Percentiles rank a stretch among this genome's conserved stretches.
Evolutionary conservation across 2,888 invertebrate species (phyloP).

Genomic region (Capitulum mitella): DNA sequence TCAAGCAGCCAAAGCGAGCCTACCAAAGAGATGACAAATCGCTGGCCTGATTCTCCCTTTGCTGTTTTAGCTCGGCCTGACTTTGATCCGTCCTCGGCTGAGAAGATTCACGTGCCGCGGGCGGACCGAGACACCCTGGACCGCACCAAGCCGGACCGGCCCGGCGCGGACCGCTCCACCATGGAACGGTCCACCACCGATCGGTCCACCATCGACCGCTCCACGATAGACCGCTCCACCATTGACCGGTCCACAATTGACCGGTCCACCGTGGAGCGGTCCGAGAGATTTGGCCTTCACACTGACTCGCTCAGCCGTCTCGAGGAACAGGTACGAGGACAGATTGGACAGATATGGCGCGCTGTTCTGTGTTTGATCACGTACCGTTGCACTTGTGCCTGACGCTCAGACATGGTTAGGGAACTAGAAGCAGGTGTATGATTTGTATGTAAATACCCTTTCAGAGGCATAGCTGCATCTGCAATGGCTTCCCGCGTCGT

Average conservation of each 20-base stretch:
- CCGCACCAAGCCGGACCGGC: background rate
- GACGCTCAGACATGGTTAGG: too few relatives aligned
- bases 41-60: too few relatives aligned
- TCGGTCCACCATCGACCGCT: background rate
- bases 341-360: too few relatives aligned
- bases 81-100: background rate
- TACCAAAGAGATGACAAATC: too few relatives aligned
- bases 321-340: background rate
- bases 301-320: background rate
- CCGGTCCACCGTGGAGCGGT: background rate
- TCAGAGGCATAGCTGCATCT: too few relatives aligned
- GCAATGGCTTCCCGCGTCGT: too few relatives aligned
- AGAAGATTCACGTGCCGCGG: constrained; percentile 20
- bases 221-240: background rate
- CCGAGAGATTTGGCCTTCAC: background rate
- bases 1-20: too few relatives aligned
- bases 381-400: too few relatives aligned
- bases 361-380: too few relatives aligned
- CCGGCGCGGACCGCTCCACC: background rate
- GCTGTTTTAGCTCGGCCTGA: constrained; percentile 20
- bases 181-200: background rate
- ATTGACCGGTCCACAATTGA: background rate
- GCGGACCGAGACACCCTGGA: constrained; percentile 5
- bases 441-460: too few relatives aligned
- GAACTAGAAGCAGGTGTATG: too few relatives aligned